Evolutionary conservation across 2,113 vertebrate genomes (phyloP).

Genomic region (Paedocypris sp.): DNA sequence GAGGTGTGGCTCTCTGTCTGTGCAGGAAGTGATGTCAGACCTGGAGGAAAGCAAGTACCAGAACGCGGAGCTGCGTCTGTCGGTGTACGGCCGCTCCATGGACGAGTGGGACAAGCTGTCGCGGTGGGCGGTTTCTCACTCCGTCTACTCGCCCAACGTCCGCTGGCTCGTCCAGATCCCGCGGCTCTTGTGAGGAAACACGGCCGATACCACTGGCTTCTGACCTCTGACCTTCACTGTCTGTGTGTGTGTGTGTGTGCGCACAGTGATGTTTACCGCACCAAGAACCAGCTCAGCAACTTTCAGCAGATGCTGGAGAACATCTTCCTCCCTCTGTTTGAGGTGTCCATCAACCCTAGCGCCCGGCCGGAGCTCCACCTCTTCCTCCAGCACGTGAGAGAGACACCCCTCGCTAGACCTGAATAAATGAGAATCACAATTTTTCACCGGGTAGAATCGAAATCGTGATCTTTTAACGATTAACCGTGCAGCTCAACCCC

Average conservation of each 20-base stretch:
- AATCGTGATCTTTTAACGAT: too few species aligned
- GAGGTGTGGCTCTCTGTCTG: background rate
- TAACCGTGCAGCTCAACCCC: too few species aligned
- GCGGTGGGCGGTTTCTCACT: conserved; percentile 76
- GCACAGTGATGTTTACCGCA: conserved; percentile 80
- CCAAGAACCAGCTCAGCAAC: conserved; percentile 84
- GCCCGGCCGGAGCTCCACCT: conserved; percentile 88
- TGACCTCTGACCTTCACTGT: background rate
- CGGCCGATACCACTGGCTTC: background rate
- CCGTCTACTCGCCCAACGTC: conserved; percentile 87
- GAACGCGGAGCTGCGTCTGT: conserved; percentile 86
- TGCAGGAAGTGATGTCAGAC: conserved; percentile 88
- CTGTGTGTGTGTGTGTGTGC: background rate
- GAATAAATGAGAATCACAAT: too few species aligned
- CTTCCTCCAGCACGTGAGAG: conserved; percentile 86
- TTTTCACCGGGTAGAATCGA: too few species aligned
- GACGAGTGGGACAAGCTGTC: conserved; percentile 93
- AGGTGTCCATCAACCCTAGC: conserved; percentile 77
- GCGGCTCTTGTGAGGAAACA: conserved; percentile 81
- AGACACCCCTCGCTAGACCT: too few species aligned
- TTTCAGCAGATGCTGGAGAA: conserved; percentile 98
- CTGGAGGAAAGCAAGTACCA: conserved; percentile 98
- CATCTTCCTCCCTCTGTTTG: conserved; percentile 88
- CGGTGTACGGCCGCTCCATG: conserved; percentile 82
- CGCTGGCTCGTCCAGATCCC: conserved; percentile 95